Evolutionary conservation across 2,113 vertebrate species (phyloP).

Genomic region (Herpailurus yagouaroundi): DNA sequence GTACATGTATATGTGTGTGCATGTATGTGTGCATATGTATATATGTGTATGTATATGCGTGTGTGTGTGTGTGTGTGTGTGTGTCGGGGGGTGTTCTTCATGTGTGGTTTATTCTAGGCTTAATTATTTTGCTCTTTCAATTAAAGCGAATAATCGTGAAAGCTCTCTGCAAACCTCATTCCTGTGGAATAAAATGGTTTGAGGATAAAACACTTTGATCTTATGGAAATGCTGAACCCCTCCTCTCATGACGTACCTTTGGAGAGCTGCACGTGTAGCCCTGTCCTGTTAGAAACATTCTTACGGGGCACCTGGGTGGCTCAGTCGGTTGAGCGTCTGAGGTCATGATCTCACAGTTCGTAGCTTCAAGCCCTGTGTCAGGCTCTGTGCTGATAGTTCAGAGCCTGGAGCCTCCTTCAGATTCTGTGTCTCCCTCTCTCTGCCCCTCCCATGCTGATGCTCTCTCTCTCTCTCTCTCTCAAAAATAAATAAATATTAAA

Average conservation of each 20-base stretch:
- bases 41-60: background rate
- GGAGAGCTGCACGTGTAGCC: constrained; percentile 58
- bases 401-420: too few relatives aligned
- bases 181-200: constrained; percentile 35
- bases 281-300: constrained; percentile 53
- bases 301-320: background rate
- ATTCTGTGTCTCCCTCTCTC: too few relatives aligned
- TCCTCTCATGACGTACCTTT: constrained; percentile 56
- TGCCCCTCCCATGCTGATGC: too few relatives aligned
- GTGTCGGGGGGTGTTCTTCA: background rate
- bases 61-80: background rate
- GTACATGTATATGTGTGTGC: too few relatives aligned
- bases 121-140: background rate
- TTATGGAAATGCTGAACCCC: constrained; percentile 45
- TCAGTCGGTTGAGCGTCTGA: too few relatives aligned
- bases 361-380: too few relatives aligned
- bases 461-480: too few relatives aligned
- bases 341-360: too few relatives aligned
- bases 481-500: too few relatives aligned
- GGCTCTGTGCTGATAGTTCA: too few relatives aligned
- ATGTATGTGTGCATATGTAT: background rate
- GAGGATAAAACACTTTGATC: constrained; percentile 25
- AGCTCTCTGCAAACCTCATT: background rate
- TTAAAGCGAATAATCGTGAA: background rate
- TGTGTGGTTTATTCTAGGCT: background rate